phyloP scores from a whole-genome alignment of 2,888 invertebrate genomes.

The Drosophila crucigera region DNA sequence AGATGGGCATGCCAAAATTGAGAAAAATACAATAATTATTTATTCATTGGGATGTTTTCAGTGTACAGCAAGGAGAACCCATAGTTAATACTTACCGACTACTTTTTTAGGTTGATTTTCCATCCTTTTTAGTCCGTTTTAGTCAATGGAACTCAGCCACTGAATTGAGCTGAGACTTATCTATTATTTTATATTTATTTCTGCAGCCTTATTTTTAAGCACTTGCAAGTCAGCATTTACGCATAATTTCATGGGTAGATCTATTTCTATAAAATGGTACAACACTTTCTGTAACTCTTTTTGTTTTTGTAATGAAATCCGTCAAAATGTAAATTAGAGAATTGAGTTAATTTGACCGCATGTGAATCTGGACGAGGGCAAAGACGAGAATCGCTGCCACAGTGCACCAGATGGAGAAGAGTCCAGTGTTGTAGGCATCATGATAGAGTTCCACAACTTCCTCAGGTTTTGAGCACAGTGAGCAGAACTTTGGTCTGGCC shows the following conservation, averaged over 20 bases:
- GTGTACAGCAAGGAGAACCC: too few species aligned
- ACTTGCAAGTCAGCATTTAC: neutral
- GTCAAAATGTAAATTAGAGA: neutral
- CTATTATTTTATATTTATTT: too few species aligned
- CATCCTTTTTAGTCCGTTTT: neutral
- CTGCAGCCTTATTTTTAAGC: neutral
- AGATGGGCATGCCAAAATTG: accelerated
- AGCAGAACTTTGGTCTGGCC: slow-evolving; percentile 5
- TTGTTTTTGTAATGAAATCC: neutral
- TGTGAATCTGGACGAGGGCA: slow-evolving; percentile 15
- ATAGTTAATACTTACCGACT: neutral
- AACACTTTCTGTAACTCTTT: neutral
- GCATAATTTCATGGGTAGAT: neutral
- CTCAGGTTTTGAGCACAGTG: neutral
- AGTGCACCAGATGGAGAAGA: slow-evolving; percentile 34
- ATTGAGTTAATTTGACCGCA: neutral
- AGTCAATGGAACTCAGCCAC: neutral
- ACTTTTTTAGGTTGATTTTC: neutral
- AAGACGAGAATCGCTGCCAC: slow-evolving; percentile 40
- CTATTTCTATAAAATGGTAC: neutral
- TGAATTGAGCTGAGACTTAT: neutral
- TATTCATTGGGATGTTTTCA: too few species aligned
- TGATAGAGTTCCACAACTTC: slow-evolving; percentile 56
- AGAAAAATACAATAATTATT: too few species aligned
- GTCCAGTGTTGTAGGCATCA: slow-evolving; percentile 44